Evolutionary conservation across 2,797 vertebrate species (phyloP), one percentile per base, ranked within the genome.

Genomic region (Cygnus olor): DNA sequence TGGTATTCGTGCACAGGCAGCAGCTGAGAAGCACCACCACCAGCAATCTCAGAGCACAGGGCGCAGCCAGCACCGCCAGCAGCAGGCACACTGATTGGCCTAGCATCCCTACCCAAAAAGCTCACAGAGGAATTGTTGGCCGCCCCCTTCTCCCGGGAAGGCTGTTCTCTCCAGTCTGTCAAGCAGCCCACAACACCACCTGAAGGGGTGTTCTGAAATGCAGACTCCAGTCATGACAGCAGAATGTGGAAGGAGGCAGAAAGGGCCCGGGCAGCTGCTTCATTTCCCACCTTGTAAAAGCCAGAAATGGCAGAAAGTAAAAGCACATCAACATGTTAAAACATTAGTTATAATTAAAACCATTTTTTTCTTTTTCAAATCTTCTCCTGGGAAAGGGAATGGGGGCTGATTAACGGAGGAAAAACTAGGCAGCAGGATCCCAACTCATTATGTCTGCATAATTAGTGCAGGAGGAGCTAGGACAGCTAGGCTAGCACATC

Each of bases 341-440:
- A 96, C 34, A 90, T 94, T 90, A 91, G 86, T 95, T 93, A 87
- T 68, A 91, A 97, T 96, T 96, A 95, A 96, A 97, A 97, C 42
- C 2, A 1, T 58, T 49, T 64, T 66, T 81, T 47, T 47, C 25
- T 49, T 92, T 81, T 74, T 95, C 77, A 93, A 91, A 91, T 95
- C 91, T 94, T 86, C 83, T 94, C 85, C 86, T n/a, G 51, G 91
- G 71, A 92, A 90, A 85, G 72, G 80, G 83, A 80, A 58, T 0
- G 1, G 86, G 60, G 65, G 73, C 88, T 95, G 94, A 97, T 94
- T 92, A 96, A 93, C 0, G 1, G 82, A 83, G 68, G 84, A 90
- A 85, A 56, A 94, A 79, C 83, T 69, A 92, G 86, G 88, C 89
- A 96, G 96, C 74, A 25, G 81, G 91, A 94, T 91, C 93, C 93